Conservation (phyloP, 1,140 invertebrate species). For the Drosophila nigrodunni region DNA sequence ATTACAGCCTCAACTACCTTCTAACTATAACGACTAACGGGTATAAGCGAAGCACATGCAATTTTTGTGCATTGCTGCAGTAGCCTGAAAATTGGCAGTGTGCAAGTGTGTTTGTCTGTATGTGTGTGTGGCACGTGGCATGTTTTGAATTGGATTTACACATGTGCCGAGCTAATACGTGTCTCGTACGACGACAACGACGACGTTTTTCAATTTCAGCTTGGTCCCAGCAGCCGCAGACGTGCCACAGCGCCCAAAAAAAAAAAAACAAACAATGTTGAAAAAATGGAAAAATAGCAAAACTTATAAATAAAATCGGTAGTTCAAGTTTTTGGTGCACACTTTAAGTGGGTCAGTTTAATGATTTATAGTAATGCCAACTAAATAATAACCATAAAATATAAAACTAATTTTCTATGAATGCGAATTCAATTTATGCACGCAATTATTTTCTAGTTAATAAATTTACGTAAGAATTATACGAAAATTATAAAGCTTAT, state of each 20-base stretch:
- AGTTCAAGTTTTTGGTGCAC: conserved; percentile 42
- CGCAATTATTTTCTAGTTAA: conserved; percentile 61
- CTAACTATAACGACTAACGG: background rate
- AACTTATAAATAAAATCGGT: background rate
- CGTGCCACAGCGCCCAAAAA: conserved; percentile 23
- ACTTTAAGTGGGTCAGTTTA: conserved; percentile 30
- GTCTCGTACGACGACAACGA: conserved; percentile 46
- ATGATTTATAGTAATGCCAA: conserved; percentile 55
- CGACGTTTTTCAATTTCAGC: conserved; percentile 78
- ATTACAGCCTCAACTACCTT: too few relatives aligned
- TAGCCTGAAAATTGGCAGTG: conserved; percentile 7
- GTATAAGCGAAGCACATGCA: conserved; percentile 14
- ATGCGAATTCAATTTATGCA: conserved; percentile 57
- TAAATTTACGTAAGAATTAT: conserved; percentile 35
- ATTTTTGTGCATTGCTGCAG: conserved; percentile 51
- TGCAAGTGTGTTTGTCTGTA: background rate
- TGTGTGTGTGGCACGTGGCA: conserved; percentile 55
- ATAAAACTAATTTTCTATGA: conserved; percentile 21
- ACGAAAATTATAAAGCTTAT: conserved; percentile 28
- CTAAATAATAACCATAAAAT: conserved; percentile 41
- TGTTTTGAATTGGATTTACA: conserved; percentile 81
- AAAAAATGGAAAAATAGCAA: conserved; percentile 12
- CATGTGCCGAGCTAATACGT: conserved; percentile 78
- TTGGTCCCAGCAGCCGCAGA: conserved; percentile 47
- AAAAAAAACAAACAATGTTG: background rate